Evolutionary conservation across 2,888 invertebrate species (phyloP).

Genomic region (Hyles lineata): DNA sequence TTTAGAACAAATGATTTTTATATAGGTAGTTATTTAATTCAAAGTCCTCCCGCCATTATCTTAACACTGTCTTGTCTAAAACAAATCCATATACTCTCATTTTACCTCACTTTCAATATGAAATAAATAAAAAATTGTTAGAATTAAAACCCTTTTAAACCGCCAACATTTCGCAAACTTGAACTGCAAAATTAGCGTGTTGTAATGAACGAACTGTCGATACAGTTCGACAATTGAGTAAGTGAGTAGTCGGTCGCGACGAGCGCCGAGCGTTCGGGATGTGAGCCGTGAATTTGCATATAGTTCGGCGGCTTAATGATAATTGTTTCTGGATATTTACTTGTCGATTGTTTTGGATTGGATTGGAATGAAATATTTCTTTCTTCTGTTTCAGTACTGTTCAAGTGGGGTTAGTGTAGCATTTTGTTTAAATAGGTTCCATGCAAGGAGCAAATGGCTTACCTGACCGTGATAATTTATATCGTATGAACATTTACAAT

Average conservation of each 20-base stretch:
- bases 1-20: too few species aligned
- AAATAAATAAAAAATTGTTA: not conserved
- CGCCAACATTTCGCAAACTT: not conserved
- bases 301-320: not conserved
- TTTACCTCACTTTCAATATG: too few species aligned
- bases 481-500: too few species aligned
- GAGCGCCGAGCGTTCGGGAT: not conserved
- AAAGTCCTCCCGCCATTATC: too few species aligned
- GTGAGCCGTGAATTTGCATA: not conserved
- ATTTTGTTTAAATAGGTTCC: too few species aligned
- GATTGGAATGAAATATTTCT: not conserved
- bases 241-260: not conserved
- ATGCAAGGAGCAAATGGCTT: too few species aligned
- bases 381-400: too few species aligned
- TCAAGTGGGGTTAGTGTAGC: too few species aligned
- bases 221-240: not conserved
- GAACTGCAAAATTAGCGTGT: conserved; percentile 6
- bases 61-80: too few species aligned
- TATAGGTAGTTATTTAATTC: too few species aligned
- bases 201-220: conserved; percentile 7
- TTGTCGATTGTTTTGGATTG: not conserved
- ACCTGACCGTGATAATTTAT: too few species aligned
- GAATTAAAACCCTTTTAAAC: not conserved
- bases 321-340: conserved; percentile 1
- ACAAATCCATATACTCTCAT: too few species aligned